A percentile compares a stretch with the other conserved stretches of the same genome.
Conservation (phyloP, 2,888 invertebrate genomes). For the Alloscopus bannaensis region DNA sequence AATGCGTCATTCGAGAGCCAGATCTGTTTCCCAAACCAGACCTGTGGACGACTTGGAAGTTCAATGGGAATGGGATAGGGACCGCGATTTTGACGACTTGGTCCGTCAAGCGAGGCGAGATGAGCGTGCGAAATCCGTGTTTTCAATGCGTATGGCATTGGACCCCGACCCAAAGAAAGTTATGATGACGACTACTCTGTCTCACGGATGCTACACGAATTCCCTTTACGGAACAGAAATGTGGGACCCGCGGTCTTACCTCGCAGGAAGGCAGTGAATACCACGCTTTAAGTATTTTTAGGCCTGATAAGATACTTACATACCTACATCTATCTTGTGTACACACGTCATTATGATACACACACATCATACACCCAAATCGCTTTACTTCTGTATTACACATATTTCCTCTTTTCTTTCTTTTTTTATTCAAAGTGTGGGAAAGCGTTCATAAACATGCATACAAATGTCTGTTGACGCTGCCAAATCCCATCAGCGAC, state of each 20-base stretch:
- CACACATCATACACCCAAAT: too few species aligned
- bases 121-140: constrained; percentile 60
- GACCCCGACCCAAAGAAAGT: constrained; percentile 44
- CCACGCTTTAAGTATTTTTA: neutral
- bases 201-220: constrained; percentile 50
- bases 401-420: too few species aligned
- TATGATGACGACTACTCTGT: constrained; percentile 53
- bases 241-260: constrained; percentile 49
- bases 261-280: constrained; percentile 29
- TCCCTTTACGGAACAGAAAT: constrained; percentile 52
- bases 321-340: too few species aligned
- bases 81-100: constrained; percentile 48
- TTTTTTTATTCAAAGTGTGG: too few species aligned
- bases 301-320: neutral
- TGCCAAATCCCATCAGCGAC: too few species aligned
- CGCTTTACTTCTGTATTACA: too few species aligned
- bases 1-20: constrained; percentile 41
- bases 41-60: constrained; percentile 45
- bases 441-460: too few species aligned
- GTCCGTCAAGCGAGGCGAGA: constrained; percentile 32
- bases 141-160: constrained; percentile 49
- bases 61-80: constrained; percentile 45
- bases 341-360: too few species aligned
- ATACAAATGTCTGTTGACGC: too few species aligned
- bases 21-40: constrained; percentile 44